Evolutionary conservation across 2,113 vertebrate species (phyloP), one percentile per base, ranked within the genome.

Genomic region (Odontophorus gujanensis): DNA sequence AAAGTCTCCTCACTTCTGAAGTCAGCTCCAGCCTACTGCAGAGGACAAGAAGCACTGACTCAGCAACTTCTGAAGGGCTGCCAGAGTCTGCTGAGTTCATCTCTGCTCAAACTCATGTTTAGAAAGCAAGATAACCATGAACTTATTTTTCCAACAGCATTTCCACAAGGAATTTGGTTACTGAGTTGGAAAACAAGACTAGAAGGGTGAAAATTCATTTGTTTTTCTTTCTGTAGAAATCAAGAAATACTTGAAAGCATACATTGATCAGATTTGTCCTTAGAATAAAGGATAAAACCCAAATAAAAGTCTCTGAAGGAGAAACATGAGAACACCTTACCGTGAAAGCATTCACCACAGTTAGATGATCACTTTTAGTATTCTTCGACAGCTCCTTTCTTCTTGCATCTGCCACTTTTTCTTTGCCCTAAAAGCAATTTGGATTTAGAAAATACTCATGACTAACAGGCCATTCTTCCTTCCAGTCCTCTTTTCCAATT

Each of bases 361-460:
- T 99, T 38, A 99, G 97, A 92, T 99, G 99, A 91, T 99, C 99
- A 34, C 99, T 99, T 92, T 98, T 99, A 0, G 98, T 98, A 94
- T 98, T 98, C 82, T 97, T 98, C 28, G 99, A 99, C 78, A 99
- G 94, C 36, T 96, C 96, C 89, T 97, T 99, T 84, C 99, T 98
- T 96, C 98, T 99, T 85, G 98, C 98, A 97, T 99, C 99, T 36
- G 99, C 99, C 5, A 99, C 92, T 95, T 99, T 99, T 96, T 99
- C 99, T 97, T 99, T 99, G 51, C 99, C 99, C 99, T 99, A 95
- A 88, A 78, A 95, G 72, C 43, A 86, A 96, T 71, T 0, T 94
- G 36, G 74, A 80, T 7, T 12, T 30, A 16, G 66, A 7, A 81
- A 88, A 75, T 4, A 86, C 26, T 57, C 32, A 61, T 3, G 6